These are phyloP conservation scores for Drosophila nigricruria DNA, from an alignment of 2,888 invertebrate species.

Conservation along the genomic window DNA sequence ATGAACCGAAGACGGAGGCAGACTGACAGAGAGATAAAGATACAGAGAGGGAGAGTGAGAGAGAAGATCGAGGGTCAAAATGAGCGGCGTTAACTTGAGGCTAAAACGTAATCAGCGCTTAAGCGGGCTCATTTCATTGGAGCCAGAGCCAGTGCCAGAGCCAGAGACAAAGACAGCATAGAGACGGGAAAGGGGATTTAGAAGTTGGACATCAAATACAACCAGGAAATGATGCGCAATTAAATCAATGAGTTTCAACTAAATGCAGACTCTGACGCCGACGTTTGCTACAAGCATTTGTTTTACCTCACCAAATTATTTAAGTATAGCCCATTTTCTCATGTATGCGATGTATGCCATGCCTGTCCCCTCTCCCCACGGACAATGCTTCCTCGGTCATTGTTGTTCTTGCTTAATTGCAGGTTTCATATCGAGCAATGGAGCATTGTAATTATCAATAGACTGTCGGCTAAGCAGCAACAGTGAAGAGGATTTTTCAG, in stretches of 20 bases:
- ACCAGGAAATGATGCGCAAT: conserved; percentile 85
- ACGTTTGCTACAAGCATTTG: conserved; percentile 32
- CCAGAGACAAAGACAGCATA: conserved; percentile 20
- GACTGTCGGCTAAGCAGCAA: conserved; percentile 17
- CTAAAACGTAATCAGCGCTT: conserved; percentile 73
- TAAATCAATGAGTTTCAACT: conserved; percentile 83
- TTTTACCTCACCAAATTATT: conserved; percentile 37
- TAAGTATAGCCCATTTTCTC: conserved; percentile 42
- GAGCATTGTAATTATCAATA: conserved; percentile 68
- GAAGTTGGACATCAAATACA: conserved; percentile 74
- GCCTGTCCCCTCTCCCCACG: neutral
- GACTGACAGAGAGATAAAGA: neutral
- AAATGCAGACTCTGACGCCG: conserved; percentile 48
- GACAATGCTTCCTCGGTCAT: conserved; percentile 20
- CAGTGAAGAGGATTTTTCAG: neutral
- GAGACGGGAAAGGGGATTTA: conserved; percentile 26
- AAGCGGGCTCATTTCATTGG: conserved; percentile 71
- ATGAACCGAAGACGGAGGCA: conserved; percentile 41
- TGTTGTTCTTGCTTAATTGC: conserved; percentile 56
- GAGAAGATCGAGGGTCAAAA: conserved; percentile 25
- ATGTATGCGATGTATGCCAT: neutral
- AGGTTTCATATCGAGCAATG: conserved; percentile 60
- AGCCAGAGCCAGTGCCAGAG: conserved; percentile 36
- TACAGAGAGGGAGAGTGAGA: neutral
- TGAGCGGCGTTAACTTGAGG: conserved; percentile 70